Evolutionary conservation across 2,113 vertebrate species (phyloP).

Genomic region (Antechinus flavipes): DNA sequence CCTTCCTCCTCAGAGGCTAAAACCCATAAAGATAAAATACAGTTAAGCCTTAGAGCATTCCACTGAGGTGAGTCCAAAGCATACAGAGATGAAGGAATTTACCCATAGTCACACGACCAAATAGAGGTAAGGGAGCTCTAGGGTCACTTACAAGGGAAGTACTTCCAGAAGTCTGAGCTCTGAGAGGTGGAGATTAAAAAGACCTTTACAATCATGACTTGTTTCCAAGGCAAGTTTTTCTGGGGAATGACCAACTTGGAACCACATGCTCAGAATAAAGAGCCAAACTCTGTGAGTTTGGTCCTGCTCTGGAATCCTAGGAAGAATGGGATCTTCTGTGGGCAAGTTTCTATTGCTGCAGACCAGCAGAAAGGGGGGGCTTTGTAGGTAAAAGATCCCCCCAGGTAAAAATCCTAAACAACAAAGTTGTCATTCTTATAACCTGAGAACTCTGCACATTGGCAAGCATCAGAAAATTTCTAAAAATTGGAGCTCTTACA

Average conservation of each 20-base stretch:
- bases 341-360: background rate
- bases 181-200: background rate
- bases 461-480: background rate
- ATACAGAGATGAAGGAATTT: no score
- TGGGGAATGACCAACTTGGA: background rate
- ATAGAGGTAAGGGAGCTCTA: background rate
- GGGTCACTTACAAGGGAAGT: background rate
- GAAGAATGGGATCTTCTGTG: background rate
- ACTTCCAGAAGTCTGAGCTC: background rate
- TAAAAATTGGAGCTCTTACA: background rate
- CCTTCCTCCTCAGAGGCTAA: background rate
- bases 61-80: background rate
- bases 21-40: background rate
- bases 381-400: background rate
- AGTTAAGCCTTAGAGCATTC: background rate
- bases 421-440: background rate
- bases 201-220: background rate
- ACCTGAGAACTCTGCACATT: background rate
- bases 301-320: constrained; percentile 7
- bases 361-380: background rate
- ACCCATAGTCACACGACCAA: background rate
- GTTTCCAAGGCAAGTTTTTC: background rate
- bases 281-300: background rate
- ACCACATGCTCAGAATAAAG: background rate
- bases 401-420: background rate